These are phyloP conservation scores for Drosophila ananassae DNA, from an alignment of 1,140 invertebrate species.

Conservation along the genomic window DNA sequence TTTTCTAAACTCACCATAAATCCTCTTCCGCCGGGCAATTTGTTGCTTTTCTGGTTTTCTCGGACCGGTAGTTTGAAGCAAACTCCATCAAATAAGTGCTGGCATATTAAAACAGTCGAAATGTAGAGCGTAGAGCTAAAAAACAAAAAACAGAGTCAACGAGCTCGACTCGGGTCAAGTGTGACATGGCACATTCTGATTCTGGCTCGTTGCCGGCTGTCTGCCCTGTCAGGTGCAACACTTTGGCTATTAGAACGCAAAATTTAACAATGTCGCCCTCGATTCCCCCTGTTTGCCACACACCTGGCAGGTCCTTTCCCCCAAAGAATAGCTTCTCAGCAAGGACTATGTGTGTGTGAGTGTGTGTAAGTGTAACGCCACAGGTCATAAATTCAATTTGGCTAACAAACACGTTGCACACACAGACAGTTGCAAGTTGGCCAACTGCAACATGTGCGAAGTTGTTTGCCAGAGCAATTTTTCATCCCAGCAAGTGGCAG, in stretches of 20 bases:
- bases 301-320: constrained; percentile 12
- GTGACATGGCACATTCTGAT: constrained; percentile 60
- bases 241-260: constrained; percentile 70
- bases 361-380: constrained; percentile 57
- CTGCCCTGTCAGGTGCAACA: constrained; percentile 52
- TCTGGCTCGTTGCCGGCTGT: constrained; percentile 51
- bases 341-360: constrained; percentile 10
- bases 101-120: constrained; percentile 62
- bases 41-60: constrained; percentile 22
- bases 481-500: constrained; percentile 50
- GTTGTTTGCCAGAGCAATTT: constrained; percentile 62
- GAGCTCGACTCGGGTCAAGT: constrained; percentile 55
- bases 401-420: constrained; percentile 73
- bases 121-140: neutral
- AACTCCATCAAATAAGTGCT: constrained; percentile 45
- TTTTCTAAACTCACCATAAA: constrained; percentile 9
- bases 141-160: constrained; percentile 41
- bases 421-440: constrained; percentile 47
- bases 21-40: constrained; percentile 37
- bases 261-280: constrained; percentile 76
- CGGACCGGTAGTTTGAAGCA: neutral
- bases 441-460: constrained; percentile 54
- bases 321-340: neutral
- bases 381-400: constrained; percentile 82
- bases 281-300: neutral